Base-by-base conservation (phyloP, 2,888 invertebrate genomes). In the Spodoptera picta region DNA sequence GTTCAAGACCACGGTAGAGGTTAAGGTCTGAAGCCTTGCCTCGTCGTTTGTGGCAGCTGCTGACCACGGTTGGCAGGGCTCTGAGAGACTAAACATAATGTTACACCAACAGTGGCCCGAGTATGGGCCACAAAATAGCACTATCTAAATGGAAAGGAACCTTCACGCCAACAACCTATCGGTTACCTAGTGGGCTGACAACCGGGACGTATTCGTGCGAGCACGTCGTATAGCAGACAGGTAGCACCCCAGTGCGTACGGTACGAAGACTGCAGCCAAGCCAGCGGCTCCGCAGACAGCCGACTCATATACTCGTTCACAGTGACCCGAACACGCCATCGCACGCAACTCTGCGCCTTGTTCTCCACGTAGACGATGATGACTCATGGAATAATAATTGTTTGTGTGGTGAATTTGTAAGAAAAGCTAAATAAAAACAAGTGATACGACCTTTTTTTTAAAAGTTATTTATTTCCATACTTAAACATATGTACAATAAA, bases 301-400 rank as follows among this genome's bases (percentile, higher is more conserved):
- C 55, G 85, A 85, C 83, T 82, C 87, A 85, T 79, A 75, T 76
- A 80, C 87, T 83, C 85, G 81, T 84, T 83, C 86, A 65, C 81
- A 73, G 81, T 81, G 24, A 69, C 80, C 81, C 83, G 84, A 82
- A 85, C 85, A 83, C 87, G 84, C 84, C 88, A 79, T 78, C 75
- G 75, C 60, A 80, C 83, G 83, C 83, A 80, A 83, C 87, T 82
- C 88, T 82, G 81, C 36, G 36, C 85, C 85, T 76, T 79, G 81
- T 82, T 88, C 91, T 87, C 87, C 91, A 78, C 86, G 89, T 78
- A 82, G 89, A 79, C 85, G 90, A 82, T 84, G 93, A 86, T 91
- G 93, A 90, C 91, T 93, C 94, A 94, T 94, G 94, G 92, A 94
- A 94, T 92, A 93, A 92, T 91, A 94, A 94, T 90, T 90, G 86